phyloP scores from a whole-genome alignment of 2,113 vertebrate genomes.

The Cavia porcellus region DNA sequence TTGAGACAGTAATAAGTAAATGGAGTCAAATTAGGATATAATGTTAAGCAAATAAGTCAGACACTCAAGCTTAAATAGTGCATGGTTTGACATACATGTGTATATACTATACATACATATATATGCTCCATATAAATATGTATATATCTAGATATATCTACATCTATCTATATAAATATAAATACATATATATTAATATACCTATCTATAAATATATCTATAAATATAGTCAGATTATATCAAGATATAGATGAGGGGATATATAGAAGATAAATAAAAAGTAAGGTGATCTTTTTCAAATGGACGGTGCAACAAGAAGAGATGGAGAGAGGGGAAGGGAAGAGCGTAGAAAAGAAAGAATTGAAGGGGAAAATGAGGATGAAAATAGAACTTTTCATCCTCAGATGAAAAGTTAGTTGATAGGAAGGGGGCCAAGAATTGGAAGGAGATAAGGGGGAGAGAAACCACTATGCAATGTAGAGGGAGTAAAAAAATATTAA shows the following conservation, averaged over 20 bases:
- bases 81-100: background rate
- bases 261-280: background rate
- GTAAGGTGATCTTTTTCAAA: background rate
- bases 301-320: background rate
- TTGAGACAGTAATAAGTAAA: background rate
- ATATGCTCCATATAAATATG: background rate
- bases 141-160: background rate
- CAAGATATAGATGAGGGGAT: background rate
- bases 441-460: background rate
- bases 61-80: background rate
- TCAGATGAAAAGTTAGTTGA: no score
- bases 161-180: no score
- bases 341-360: background rate
- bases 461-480: background rate
- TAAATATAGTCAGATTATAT: background rate
- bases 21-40: background rate
- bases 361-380: background rate
- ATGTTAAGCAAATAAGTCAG: background rate
- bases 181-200: no score
- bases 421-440: background rate
- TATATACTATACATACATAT: background rate
- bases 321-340: background rate
- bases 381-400: background rate
- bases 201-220: no score
- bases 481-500: background rate